Evolutionary conservation across 2,888 invertebrate genomes (phyloP).

Genomic region (Colostygia pectinataria): DNA sequence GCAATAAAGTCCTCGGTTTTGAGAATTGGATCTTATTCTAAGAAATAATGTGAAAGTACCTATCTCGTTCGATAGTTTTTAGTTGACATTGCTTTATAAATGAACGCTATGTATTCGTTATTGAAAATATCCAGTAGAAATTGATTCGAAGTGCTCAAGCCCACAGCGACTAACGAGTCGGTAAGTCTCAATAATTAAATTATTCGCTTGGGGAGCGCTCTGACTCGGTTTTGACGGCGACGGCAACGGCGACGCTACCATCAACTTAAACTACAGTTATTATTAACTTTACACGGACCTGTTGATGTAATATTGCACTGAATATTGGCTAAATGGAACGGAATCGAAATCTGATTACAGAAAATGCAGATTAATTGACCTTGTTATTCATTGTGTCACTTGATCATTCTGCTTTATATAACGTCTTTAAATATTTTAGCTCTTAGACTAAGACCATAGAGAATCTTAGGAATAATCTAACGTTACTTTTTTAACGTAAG

Average conservation of each 20-base stretch:
- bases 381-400: too few relatives aligned
- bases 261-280: constrained; percentile 16
- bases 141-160: constrained; percentile 9
- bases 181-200: constrained; percentile 58
- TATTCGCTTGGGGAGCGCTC: constrained; percentile 34
- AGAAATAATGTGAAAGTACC: too few relatives aligned
- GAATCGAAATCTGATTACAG: neutral
- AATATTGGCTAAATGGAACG: neutral
- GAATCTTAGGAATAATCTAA: too few relatives aligned
- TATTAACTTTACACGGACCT: constrained; percentile 9
- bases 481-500: too few relatives aligned
- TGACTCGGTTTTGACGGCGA: constrained; percentile 12
- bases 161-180: constrained; percentile 23
- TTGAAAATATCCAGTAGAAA: constrained; percentile 5
- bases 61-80: too few relatives aligned
- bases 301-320: constrained; percentile 1
- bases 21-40: too few relatives aligned
- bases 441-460: too few relatives aligned
- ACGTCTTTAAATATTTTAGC: too few relatives aligned
- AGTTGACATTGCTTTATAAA: too few relatives aligned
- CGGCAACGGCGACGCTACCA: constrained; percentile 8
- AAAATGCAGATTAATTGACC: too few relatives aligned
- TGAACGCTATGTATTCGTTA: neutral
- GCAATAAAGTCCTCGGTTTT: too few relatives aligned
- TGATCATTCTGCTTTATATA: too few relatives aligned